phyloP scores from a whole-genome alignment of 92 coral and sea anemone genomes.

The Meandrina meandrites region DNA sequence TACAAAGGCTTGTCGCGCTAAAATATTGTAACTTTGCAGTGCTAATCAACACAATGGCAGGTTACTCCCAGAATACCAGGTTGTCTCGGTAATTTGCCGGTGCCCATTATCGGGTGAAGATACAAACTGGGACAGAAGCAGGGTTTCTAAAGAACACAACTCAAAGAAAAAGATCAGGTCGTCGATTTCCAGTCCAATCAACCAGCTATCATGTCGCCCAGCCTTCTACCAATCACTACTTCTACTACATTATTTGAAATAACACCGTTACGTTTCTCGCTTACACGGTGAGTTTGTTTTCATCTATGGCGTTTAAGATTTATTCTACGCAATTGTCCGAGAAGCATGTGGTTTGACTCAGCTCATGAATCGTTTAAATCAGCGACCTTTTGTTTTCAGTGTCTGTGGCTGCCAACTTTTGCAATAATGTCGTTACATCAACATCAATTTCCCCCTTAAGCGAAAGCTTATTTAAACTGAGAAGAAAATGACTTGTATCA shows the following conservation, averaged over 20 bases:
- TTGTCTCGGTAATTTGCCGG: not conserved
- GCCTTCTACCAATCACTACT: not conserved
- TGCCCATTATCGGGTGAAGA: not conserved
- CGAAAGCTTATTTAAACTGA: no score
- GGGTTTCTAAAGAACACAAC: not conserved
- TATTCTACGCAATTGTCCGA: not conserved
- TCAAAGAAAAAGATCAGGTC: not conserved
- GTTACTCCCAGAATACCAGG: not conserved
- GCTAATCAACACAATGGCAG: no score
- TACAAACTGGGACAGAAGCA: not conserved
- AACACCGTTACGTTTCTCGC: not conserved
- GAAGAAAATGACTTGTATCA: no score
- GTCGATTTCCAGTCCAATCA: not conserved
- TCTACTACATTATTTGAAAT: not conserved
- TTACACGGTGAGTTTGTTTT: not conserved
- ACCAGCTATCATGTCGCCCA: not conserved
- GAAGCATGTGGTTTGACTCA: slow-evolving; percentile 5
- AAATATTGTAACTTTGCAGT: no score
- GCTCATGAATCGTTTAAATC: not conserved
- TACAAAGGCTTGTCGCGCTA: no score
- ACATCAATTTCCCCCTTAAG: not conserved
- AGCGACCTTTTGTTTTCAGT: not conserved
- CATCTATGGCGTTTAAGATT: not conserved
- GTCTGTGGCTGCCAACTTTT: not conserved
- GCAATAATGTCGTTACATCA: not conserved